Conservation (phyloP, 1,140 invertebrate species). For the Ceratina australensis region DNA sequence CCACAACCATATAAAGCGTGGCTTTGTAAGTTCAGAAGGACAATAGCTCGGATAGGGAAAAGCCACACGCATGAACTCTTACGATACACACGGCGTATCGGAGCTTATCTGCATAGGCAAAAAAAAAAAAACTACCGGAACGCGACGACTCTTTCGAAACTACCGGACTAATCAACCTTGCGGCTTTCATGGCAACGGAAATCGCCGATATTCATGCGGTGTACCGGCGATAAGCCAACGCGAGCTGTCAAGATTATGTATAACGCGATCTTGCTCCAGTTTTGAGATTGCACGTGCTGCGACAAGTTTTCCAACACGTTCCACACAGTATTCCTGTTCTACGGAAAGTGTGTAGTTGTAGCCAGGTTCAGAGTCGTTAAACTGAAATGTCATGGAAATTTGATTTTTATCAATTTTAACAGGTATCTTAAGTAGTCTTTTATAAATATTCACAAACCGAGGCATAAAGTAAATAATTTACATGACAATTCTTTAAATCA, state of each 20-base stretch:
- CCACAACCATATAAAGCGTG: too few relatives aligned
- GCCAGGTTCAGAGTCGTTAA: neutral
- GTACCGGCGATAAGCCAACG: conserved; percentile 5
- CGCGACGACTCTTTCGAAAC: neutral
- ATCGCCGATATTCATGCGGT: neutral
- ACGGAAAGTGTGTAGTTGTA: neutral
- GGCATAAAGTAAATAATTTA: too few relatives aligned
- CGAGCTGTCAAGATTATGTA: neutral
- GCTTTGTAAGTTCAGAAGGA: too few relatives aligned
- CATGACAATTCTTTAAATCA: too few relatives aligned
- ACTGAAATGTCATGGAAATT: neutral
- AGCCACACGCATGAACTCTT: neutral
- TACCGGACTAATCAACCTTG: neutral
- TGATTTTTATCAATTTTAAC: neutral
- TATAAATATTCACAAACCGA: too few relatives aligned
- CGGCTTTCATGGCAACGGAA: neutral
- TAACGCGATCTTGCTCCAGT: neutral
- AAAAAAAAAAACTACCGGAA: neutral
- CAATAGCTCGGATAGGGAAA: neutral
- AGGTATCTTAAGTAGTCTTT: too few relatives aligned
- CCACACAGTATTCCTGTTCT: too few relatives aligned
- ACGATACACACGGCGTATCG: neutral
- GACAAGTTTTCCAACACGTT: neutral
- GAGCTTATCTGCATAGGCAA: neutral
- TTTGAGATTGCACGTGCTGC: neutral